phyloP scores from a whole-genome alignment of 2,113 vertebrate genomes.

The Crotalus tigris region DNA sequence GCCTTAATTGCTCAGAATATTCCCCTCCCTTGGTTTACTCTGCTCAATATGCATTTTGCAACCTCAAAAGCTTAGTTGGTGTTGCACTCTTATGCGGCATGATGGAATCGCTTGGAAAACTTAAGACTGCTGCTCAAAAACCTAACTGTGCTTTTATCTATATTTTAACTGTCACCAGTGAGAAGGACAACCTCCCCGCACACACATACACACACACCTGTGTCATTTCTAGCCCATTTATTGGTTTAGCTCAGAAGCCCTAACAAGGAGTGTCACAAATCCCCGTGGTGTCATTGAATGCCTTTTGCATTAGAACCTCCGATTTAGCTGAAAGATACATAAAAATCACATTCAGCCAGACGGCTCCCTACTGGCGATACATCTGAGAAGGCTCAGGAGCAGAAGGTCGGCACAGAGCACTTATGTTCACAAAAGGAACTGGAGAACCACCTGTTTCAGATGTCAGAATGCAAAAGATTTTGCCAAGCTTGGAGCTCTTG shows the following conservation, averaged over 20 bases:
- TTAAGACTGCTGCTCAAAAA: constrained; percentile 35
- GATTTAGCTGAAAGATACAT: constrained; percentile 59
- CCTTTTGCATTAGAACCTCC: constrained; percentile 62
- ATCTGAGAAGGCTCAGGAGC: constrained; percentile 56
- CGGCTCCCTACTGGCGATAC: constrained; percentile 51
- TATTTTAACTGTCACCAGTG: constrained; percentile 27
- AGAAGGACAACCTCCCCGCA: background rate
- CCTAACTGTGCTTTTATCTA: constrained; percentile 32
- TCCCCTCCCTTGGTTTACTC: background rate
- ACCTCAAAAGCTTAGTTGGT: background rate
- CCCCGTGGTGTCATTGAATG: constrained; percentile 31
- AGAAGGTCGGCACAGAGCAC: constrained; percentile 40
- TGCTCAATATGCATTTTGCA: background rate
- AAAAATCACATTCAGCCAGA: constrained; percentile 54
- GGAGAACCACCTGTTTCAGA: constrained; percentile 55
- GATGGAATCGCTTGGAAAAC: constrained; percentile 35
- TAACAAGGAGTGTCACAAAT: constrained; percentile 47
- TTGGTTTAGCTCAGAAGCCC: constrained; percentile 49
- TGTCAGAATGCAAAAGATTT: constrained; percentile 53
- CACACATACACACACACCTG: no score
- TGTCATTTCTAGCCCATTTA: constrained; percentile 50
- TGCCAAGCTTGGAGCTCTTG: constrained; percentile 44
- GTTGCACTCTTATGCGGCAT: constrained; percentile 28
- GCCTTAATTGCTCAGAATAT: background rate
- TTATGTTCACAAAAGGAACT: constrained; percentile 49